Percentiles rank a stretch among this genome's conserved stretches.
Evolutionary conservation across 2,113 vertebrate genomes (phyloP).

Genomic region (Lepidothrix coronata): DNA sequence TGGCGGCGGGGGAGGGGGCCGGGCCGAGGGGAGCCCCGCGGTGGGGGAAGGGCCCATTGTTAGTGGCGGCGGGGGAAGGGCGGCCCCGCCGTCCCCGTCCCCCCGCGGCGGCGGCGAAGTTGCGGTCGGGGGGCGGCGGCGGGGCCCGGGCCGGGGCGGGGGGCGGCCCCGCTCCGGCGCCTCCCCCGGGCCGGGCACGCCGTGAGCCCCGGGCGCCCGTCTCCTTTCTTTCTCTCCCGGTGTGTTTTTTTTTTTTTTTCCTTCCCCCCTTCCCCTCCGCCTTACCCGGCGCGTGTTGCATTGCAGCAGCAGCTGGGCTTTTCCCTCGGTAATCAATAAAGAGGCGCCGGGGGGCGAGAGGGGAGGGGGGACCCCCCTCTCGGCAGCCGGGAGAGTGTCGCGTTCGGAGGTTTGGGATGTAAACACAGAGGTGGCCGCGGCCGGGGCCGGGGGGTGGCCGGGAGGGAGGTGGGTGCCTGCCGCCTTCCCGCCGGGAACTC

Average conservation of each 20-base stretch:
- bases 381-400: not conserved
- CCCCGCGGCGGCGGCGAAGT: no score
- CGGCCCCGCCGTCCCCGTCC: no score
- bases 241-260: not conserved
- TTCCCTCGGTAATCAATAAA: conserved; percentile 61
- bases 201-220: not conserved
- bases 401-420: not conserved
- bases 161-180: not conserved
- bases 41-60: no score
- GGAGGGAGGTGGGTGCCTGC: not conserved
- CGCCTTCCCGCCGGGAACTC: conserved; percentile 9
- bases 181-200: not conserved
- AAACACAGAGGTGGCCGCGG: not conserved
- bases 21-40: no score
- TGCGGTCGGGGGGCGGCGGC: no score
- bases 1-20: no score
- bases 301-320: conserved; percentile 69
- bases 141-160: no score
- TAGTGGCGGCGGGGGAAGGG: no score
- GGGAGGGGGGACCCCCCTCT: not conserved
- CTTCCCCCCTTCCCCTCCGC: not conserved
- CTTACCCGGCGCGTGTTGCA: conserved; percentile 66
- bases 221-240: not conserved
- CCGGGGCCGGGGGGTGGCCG: not conserved
- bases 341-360: not conserved